Evolutionary conservation across 1,140 invertebrate genomes (phyloP).

Genomic region (Contarinia nasturtii): DNA sequence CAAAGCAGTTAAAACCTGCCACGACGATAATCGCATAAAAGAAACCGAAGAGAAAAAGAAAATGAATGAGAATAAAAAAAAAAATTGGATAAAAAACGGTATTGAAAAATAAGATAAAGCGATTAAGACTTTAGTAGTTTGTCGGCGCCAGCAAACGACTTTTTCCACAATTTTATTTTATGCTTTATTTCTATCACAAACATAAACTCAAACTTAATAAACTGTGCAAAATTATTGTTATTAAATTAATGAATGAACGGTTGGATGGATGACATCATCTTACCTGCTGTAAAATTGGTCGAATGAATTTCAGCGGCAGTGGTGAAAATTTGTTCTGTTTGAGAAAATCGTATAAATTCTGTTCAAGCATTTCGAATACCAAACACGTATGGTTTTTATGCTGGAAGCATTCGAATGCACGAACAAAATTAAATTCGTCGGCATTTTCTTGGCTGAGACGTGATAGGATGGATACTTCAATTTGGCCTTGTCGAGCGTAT

Average conservation of each 20-base stretch:
- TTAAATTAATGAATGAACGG: neutral
- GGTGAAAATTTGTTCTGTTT: constrained; percentile 99
- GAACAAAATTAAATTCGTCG: constrained; percentile 99
- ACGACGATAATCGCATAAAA: neutral
- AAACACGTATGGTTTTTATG: constrained; percentile 99
- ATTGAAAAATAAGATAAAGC: neutral
- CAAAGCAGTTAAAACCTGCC: constrained; percentile 68
- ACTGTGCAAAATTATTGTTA: neutral
- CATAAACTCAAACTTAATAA: neutral
- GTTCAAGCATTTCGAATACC: constrained; percentile 99
- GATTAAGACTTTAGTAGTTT: neutral
- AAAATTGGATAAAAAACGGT: neutral
- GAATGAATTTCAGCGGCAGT: constrained; percentile 91
- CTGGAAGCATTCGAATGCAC: constrained; percentile 98
- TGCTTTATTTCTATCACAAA: neutral
- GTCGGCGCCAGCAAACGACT: neutral
- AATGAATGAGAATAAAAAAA: neutral
- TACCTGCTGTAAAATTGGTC: constrained; percentile 97
- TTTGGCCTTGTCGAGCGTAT: constrained; percentile 97
- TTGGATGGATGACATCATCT: constrained; percentile 1
- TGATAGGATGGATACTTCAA: constrained; percentile 95
- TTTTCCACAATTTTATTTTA: neutral
- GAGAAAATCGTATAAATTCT: constrained; percentile 99
- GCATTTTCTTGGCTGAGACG: constrained; percentile 97
- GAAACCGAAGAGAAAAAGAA: neutral